These are phyloP conservation scores for Artibeus lituratus DNA, from an alignment of 2,797 vertebrate species.

Conservation along the genomic window DNA sequence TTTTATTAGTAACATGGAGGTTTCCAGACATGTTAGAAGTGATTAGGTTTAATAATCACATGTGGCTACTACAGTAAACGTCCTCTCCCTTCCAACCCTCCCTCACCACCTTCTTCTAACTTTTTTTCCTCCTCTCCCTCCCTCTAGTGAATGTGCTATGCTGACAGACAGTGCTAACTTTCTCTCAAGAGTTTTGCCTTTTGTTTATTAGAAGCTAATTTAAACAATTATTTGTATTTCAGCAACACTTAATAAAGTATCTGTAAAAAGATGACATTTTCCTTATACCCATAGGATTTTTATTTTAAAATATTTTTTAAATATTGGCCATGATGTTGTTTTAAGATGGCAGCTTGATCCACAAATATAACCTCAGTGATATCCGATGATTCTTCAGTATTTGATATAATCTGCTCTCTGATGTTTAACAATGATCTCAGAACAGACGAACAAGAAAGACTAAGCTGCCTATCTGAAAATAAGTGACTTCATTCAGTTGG, in stretches of 20 bases:
- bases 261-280: not conserved
- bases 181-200: not conserved
- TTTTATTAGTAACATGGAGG: not conserved
- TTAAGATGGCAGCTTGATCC: not conserved
- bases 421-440: not conserved
- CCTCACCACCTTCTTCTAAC: not conserved
- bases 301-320: not conserved
- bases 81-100: too few relatives aligned
- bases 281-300: not conserved
- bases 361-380: not conserved
- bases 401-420: not conserved
- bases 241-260: not conserved
- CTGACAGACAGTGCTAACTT: not conserved
- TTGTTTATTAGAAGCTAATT: not conserved
- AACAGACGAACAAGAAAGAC: not conserved
- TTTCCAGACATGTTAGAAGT: not conserved
- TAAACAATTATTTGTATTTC: not conserved
- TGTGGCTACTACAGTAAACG: not conserved
- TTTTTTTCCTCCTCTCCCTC: too few relatives aligned
- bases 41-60: not conserved
- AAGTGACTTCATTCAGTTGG: not conserved
- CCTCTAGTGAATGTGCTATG: not conserved
- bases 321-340: not conserved
- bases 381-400: not conserved
- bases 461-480: not conserved